Base-by-base conservation (phyloP, 2,888 invertebrate genomes). In the Dione vanillae region DNA sequence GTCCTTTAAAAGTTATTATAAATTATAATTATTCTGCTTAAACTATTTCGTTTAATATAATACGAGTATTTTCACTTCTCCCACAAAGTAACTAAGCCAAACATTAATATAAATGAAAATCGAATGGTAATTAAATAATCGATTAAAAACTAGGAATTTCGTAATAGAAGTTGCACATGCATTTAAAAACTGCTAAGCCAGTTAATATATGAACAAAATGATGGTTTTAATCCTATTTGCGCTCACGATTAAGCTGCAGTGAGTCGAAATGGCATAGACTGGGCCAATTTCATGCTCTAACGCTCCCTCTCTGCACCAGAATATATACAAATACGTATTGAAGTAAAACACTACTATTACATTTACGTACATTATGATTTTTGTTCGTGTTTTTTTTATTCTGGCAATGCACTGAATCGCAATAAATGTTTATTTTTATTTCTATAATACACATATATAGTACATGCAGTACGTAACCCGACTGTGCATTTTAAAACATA, bases 221-320 rank as follows among this genome's bases (percentile, higher is more conserved):
- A 79, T 81, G 64, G 73, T 72, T 75, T 74, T 72, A 87, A 85
- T 85, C 82, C 84, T 79, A 85, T 86, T 82, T 82, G 81, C 82
- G 82, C 78, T 72, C 82, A 76, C 86, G 74, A 85, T 90, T 90
- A 88, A 87, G 82, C 82, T 82, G 78, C 84, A 82, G 83, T 90
- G 88, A 87, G 86, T 88, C 81, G 79, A 83, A 83, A 83, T 79
- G 82, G 84, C 78, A 83, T 84, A 82, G 85, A 83, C 87, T 83
- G 85, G 82, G 83, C 90, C 91, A 92, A 93, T 93, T 92, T 92
- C 91, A 92, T 87, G 92, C 89, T 90, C 91, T 89, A 85, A 87
- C 89, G 92, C 90, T 87, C 83, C 78, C 85, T 80, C 82, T 81
- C 87, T 89, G 89, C 88, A 89, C 78, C 79, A 73, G 72, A 78